Evolutionary conservation across 2,797 vertebrate genomes (phyloP).

Genomic region (Poecilia gillii): DNA sequence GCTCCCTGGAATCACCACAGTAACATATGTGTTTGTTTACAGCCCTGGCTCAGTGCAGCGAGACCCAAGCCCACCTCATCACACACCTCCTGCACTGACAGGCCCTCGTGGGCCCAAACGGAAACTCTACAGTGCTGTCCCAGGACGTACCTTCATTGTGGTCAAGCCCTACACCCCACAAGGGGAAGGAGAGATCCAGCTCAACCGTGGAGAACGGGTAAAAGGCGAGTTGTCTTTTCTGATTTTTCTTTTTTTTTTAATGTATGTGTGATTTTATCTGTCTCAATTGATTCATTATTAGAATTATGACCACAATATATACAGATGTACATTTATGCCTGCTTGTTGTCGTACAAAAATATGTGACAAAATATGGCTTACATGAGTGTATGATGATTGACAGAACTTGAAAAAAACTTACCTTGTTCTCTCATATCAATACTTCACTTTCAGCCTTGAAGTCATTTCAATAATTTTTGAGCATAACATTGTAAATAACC

Average conservation of each 20-base stretch:
- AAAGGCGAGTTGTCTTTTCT: slow-evolving; percentile 82
- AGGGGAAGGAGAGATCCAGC: slow-evolving; percentile 95
- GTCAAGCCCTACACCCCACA: slow-evolving; percentile 95
- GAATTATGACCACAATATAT: slow-evolving; percentile 12
- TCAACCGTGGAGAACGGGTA: slow-evolving; percentile 95
- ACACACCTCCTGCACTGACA: slow-evolving; percentile 78
- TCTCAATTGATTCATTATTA: slow-evolving; percentile 4
- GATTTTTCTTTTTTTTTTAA: background rate
- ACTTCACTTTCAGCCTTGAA: slow-evolving; percentile 37
- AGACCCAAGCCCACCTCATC: slow-evolving; percentile 85
- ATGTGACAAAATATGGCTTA: slow-evolving; percentile 33
- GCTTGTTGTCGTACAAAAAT: slow-evolving; percentile 17
- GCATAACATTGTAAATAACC: slow-evolving; percentile 43
- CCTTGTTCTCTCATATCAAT: slow-evolving; percentile 26
- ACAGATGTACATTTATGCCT: slow-evolving; percentile 5
- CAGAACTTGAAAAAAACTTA: slow-evolving; percentile 18
- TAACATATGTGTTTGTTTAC: slow-evolving; percentile 99
- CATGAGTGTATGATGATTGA: slow-evolving; percentile 29
- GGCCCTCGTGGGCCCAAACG: slow-evolving; percentile 90
- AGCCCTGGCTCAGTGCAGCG: slow-evolving; percentile 90
- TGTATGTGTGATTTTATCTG: background rate
- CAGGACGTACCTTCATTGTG: slow-evolving; percentile 95
- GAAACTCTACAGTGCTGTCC: slow-evolving; percentile 98
- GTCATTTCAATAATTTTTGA: slow-evolving; percentile 49
- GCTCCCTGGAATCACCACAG: slow-evolving; percentile 91